Evolutionary conservation across 1,140 invertebrate genomes (phyloP).

Genomic region (Apis mellifera): Amel_HAv3.1 CM009944.2:8722501-8723000

Average conservation of each 20-base stretch:
- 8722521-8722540: too few species aligned
- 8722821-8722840: conserved; percentile 2
- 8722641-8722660: conserved; percentile 53
- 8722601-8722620: conserved; percentile 25
- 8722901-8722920: neutral
- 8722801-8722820: neutral
- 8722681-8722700: conserved; percentile 60
- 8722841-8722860: neutral
- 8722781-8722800: neutral
- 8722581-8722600: conserved; percentile 17
- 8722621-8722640: conserved; percentile 31
- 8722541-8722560: too few species aligned
- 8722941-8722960: conserved; percentile 13
- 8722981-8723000: neutral
- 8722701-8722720: conserved; percentile 54
- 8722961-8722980: neutral
- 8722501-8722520: neutral
- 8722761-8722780: neutral
- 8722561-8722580: conserved; percentile 14
- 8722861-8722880: neutral
- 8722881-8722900: neutral
- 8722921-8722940: neutral
- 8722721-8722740: conserved; percentile 50
- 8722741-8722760: neutral
- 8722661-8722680: conserved; percentile 51